Percentiles rank a stretch among this genome's conserved stretches.
Conservation (phyloP, 2,888 invertebrate genomes). For the Furcula furcula region DNA sequence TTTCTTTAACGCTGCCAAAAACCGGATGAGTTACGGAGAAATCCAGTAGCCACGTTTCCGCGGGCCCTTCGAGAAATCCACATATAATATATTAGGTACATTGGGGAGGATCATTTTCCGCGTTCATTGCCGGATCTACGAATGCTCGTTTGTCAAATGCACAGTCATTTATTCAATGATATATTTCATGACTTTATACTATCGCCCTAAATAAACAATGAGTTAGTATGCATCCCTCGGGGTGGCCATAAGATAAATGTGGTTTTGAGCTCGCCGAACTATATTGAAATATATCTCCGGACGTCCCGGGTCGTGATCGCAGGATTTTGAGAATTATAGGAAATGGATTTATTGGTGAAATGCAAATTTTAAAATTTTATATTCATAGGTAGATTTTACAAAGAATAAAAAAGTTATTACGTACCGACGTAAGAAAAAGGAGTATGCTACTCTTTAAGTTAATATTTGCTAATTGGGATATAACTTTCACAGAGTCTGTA, state of each 20-base stretch:
- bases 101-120: constrained; percentile 75
- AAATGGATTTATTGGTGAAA: background rate
- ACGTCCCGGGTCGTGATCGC: constrained; percentile 2
- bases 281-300: constrained; percentile 22
- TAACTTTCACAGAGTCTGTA: too few species aligned
- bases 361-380: too few species aligned
- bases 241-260: constrained; percentile 28
- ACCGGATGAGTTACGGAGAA: constrained; percentile 55
- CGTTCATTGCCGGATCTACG: constrained; percentile 73
- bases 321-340: constrained; percentile 1
- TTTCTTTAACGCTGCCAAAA: constrained; percentile 32
- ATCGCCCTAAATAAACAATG: constrained; percentile 36
- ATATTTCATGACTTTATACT: constrained; percentile 40
- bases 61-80: constrained; percentile 60
- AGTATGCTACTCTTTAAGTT: too few species aligned
- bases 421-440: too few species aligned
- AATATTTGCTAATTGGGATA: too few species aligned
- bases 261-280: constrained; percentile 28
- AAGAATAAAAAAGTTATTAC: too few species aligned
- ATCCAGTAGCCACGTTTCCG: constrained; percentile 62
- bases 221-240: constrained; percentile 33
- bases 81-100: constrained; percentile 41
- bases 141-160: constrained; percentile 80
- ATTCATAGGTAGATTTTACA: too few species aligned
- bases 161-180: constrained; percentile 78